Evolutionary conservation across 2,888 invertebrate species (phyloP).

Genomic region (Pycnomerus fuliginosus): DNA sequence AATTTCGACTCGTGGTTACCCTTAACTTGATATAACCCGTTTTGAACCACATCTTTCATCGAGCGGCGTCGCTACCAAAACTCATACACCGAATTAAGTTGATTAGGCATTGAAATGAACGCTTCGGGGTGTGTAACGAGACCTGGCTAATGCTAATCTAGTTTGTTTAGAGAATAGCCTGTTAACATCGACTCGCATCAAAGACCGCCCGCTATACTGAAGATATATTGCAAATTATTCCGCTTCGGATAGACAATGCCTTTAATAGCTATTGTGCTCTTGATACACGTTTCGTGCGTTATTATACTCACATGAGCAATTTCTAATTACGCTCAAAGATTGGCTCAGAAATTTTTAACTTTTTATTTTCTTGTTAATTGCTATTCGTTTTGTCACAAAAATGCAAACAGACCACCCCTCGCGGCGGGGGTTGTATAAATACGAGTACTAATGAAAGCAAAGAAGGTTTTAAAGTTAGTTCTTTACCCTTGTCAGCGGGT

Average conservation of each 20-base stretch:
- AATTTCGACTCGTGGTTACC: conserved; percentile 36
- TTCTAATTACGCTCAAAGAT: conserved; percentile 16
- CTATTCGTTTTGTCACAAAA: too few species aligned
- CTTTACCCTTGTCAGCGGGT: conserved; percentile 23
- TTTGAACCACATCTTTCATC: conserved; percentile 45
- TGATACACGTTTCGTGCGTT: conserved; percentile 21
- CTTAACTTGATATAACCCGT: conserved; percentile 44
- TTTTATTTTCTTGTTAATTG: too few species aligned
- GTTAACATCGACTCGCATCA: conserved; percentile 45
- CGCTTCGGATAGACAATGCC: conserved; percentile 37
- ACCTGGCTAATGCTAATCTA: conserved; percentile 47
- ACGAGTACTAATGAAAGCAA: conserved; percentile 37
- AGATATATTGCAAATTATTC: conserved; percentile 41
- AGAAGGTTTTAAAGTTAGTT: conserved; percentile 24
- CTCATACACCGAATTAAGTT: conserved; percentile 47
- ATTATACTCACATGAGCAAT: conserved; percentile 27
- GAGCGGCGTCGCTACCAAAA: conserved; percentile 43
- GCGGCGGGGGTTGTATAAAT: conserved; percentile 40
- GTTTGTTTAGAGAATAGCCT: conserved; percentile 50
- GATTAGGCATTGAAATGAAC: conserved; percentile 50
- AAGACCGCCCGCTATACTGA: conserved; percentile 37
- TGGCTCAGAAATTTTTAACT: too few species aligned
- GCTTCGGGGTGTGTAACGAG: conserved; percentile 45
- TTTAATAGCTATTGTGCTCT: conserved; percentile 31
- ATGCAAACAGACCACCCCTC: conserved; percentile 48